These are phyloP conservation scores for Apodemia zela DNA, from an alignment of 2,888 invertebrate genomes.

Conservation along the genomic window DNA sequence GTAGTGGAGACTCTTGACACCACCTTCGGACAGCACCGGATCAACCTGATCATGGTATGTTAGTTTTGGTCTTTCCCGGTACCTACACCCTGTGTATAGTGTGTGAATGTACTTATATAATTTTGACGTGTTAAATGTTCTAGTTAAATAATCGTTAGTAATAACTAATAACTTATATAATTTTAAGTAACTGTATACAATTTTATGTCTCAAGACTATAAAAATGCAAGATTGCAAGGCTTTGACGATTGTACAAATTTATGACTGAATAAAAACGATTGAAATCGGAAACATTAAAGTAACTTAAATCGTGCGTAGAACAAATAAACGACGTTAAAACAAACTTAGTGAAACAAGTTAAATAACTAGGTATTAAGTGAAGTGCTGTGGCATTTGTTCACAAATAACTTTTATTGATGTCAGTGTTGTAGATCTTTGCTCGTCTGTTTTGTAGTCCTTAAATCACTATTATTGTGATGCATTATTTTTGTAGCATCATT, in stretches of 20 bases:
- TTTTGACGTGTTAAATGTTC: no score
- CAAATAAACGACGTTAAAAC: constrained; percentile 6
- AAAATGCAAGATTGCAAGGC: neutral
- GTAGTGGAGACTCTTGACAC: no score
- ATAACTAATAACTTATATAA: no score
- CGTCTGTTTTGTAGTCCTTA: neutral
- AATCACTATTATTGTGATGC: no score
- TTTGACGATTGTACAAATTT: neutral
- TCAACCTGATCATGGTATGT: no score
- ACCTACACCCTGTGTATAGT: no score
- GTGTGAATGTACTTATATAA: no score
- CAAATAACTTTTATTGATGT: neutral
- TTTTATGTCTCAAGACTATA: neutral
- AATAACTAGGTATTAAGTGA: constrained; percentile 3
- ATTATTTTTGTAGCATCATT: no score
- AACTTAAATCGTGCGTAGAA: constrained; percentile 8
- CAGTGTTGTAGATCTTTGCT: neutral
- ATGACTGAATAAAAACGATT: neutral
- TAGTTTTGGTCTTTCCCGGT: no score
- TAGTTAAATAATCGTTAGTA: no score
- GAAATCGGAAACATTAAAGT: neutral
- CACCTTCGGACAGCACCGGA: no score
- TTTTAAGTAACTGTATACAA: no score
- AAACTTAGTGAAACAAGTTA: constrained; percentile 11
- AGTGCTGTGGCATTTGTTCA: neutral